Base-by-base conservation (phyloP, 1,140 invertebrate species). In the Drosophila lacertosa region DNA sequence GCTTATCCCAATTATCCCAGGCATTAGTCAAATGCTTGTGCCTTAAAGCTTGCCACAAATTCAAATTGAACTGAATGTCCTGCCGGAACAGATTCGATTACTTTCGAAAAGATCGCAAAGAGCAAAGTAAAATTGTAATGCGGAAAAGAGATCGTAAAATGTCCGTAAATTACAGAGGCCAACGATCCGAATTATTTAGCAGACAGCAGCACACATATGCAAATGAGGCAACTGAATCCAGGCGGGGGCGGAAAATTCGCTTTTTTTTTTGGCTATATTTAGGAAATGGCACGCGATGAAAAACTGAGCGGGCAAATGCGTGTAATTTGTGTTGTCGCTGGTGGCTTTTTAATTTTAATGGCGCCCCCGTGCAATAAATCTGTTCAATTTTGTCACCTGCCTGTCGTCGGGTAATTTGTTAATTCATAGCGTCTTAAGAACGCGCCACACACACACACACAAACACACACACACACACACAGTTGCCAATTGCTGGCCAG, bases 321-420 rank as follows among this genome's bases (percentile, higher is more conserved):
- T 35, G 32, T 22, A 54, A 44, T 35, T 47, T 10, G 13, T 44
- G 15, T 59, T 59, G 39, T 33, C 32, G 9, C 40, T 42, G 18
- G n/a, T 35, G n/a, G n/a, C n/a, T n/a, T n/a, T 54, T 58, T 53
- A 70, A 59, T 71, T 74, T 68, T 55, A 57, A 51, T 58, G 59
- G 45, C 37, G 13, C 39, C 33, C 7, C 16, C 24, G n/a, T 24
- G 26, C 63, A 77, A 77, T 81, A 69, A 79, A 81, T 81, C 73
- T 77, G 73, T 65, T 48, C 24, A 53, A 45, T 35, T 65, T 66
- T 82, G 79, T 82, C 78, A 82, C 74, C 74, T 71, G 78, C 40
- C 69, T 73, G 77, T 80, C 68, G 37, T 20, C 64, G 60, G 59
- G 33, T 74, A 83, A 82, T 82, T 82, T 83, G 65, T 75, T 74